Conservation (phyloP, 1,140 invertebrate species). For the Mactra quadrangularis region DNA sequence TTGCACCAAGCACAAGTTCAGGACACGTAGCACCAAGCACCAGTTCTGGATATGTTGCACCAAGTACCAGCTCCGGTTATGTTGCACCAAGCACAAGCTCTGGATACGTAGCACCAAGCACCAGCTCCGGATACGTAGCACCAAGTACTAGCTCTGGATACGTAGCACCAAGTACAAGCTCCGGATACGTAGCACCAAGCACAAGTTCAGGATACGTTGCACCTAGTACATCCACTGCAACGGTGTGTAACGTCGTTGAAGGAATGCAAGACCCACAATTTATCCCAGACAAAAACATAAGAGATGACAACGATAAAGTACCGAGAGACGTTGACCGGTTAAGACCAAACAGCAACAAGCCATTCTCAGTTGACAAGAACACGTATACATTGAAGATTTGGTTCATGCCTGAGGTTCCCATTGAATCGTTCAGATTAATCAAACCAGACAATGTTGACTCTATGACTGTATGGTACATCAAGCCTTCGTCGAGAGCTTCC, state of each 20-base stretch:
- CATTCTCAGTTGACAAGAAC: neutral
- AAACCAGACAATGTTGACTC: neutral
- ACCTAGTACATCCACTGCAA: too few species aligned
- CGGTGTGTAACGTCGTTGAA: neutral
- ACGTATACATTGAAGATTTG: neutral
- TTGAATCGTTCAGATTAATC: neutral
- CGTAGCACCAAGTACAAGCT: too few species aligned
- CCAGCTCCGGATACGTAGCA: too few species aligned
- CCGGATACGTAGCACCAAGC: too few species aligned
- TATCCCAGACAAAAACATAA: constrained; percentile 26
- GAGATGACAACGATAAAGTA: neutral
- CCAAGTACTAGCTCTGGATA: too few species aligned
- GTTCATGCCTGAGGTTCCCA: constrained; percentile 1
- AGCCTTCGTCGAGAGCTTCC: neutral
- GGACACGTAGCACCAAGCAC: too few species aligned
- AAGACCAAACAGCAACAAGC: constrained; percentile 10
- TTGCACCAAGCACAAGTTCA: too few species aligned
- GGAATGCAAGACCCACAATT: constrained; percentile 27
- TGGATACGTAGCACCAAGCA: too few species aligned
- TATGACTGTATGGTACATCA: constrained; percentile 9
- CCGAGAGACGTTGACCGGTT: neutral
- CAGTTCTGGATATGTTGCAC: too few species aligned
- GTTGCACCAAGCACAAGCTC: too few species aligned
- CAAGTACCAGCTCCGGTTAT: too few species aligned
- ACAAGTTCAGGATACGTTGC: too few species aligned